Conservation (phyloP, 2,888 invertebrate species). For the Napeogenes sylphis region DNA sequence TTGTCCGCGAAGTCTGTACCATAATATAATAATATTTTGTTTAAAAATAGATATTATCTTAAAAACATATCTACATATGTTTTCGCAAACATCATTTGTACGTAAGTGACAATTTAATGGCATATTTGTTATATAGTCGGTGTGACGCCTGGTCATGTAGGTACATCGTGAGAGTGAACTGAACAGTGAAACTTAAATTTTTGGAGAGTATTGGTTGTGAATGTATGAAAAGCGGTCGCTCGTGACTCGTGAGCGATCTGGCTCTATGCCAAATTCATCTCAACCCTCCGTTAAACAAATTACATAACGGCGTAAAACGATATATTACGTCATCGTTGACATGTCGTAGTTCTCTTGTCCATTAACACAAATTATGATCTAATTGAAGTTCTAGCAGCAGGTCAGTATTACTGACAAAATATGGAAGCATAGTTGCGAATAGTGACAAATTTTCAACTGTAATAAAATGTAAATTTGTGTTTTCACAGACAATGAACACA, state of each 20-base stretch:
- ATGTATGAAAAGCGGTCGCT: conserved; percentile 48
- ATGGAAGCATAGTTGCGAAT: too few relatives aligned
- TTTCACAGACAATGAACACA: too few relatives aligned
- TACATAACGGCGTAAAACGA: conserved; percentile 41
- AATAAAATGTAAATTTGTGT: too few relatives aligned
- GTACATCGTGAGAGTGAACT: conserved; percentile 33
- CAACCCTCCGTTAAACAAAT: conserved; percentile 43
- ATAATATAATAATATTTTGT: too few relatives aligned
- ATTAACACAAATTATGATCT: conserved; percentile 5
- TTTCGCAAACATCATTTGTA: not conserved
- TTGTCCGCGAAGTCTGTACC: too few relatives aligned
- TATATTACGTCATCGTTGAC: conserved; percentile 32
- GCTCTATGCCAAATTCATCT: conserved; percentile 49
- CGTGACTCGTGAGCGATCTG: conserved; percentile 55
- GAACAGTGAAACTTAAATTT: conserved; percentile 42
- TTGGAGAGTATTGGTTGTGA: conserved; percentile 41
- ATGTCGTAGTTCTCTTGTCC: conserved; percentile 16
- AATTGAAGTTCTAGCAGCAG: not conserved
- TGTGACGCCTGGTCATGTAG: conserved; percentile 29
- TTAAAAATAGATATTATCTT: too few relatives aligned
- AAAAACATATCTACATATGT: not conserved
- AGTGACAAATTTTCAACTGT: too few relatives aligned
- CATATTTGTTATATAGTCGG: conserved; percentile 25
- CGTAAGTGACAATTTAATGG: not conserved
- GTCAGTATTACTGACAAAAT: too few relatives aligned